Evolutionary conservation across 2,797 vertebrate genomes (phyloP).

Genomic region (Liparis tanakae): DNA sequence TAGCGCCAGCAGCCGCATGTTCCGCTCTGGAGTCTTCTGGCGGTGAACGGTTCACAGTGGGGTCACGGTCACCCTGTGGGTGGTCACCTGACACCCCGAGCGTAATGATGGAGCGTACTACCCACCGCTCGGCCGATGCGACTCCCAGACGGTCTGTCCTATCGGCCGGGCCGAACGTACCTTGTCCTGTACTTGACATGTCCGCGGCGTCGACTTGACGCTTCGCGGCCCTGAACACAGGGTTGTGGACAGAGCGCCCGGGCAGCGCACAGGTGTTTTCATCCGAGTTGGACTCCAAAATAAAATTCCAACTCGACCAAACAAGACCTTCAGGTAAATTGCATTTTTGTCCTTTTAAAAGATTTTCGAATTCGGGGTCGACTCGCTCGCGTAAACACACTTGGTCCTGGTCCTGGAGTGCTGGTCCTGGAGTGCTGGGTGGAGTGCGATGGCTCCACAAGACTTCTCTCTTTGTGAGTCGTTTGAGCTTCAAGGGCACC

Average conservation of each 20-base stretch:
- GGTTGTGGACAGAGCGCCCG: neutral
- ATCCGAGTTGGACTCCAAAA: neutral
- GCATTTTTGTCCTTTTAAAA: neutral
- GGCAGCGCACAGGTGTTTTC: neutral
- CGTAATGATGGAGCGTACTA: neutral
- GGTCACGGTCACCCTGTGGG: neutral
- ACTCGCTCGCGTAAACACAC: neutral
- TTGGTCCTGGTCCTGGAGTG: neutral
- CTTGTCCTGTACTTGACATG: neutral
- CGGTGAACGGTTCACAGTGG: neutral
- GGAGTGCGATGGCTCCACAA: neutral
- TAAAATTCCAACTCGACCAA: neutral
- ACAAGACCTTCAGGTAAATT: slow-evolving; percentile 6
- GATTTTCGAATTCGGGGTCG: neutral
- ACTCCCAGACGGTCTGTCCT: neutral
- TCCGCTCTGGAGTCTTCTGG: too few relatives aligned
- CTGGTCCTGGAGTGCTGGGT: neutral
- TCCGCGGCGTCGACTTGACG: neutral
- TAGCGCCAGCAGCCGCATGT: neutral
- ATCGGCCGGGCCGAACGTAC: neutral
- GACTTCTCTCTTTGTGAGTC: slow-evolving; percentile 7
- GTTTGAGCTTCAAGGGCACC: neutral
- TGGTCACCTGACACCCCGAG: neutral
- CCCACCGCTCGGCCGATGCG: neutral
- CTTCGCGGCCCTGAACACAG: neutral